Evolutionary conservation across 2,797 vertebrate species (phyloP).

Genomic region (Acipenser ruthenus): DNA sequence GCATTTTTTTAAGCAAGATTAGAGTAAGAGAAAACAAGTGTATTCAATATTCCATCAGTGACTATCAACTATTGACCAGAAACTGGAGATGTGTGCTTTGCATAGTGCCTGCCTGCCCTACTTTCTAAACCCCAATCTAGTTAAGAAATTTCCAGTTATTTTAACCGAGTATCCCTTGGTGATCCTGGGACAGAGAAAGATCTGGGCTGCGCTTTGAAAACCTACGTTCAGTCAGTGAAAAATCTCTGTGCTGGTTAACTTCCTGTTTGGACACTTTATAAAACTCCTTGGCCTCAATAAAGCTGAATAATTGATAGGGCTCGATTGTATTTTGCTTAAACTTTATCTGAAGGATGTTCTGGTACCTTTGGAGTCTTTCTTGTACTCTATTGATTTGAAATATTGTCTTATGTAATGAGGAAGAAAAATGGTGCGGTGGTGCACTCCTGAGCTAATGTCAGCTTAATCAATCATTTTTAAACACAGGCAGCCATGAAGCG

Average conservation of each 20-base stretch:
- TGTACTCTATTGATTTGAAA: constrained; percentile 64
- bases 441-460: constrained; percentile 68
- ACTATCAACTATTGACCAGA: too few relatives aligned
- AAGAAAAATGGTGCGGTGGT: constrained; percentile 58
- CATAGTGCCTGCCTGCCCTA: too few relatives aligned
- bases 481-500: constrained; percentile 58
- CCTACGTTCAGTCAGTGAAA: too few relatives aligned
- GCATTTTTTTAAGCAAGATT: too few relatives aligned
- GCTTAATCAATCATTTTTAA: constrained; percentile 84
- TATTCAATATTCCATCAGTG: too few relatives aligned
- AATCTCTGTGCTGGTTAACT: neutral
- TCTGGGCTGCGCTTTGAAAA: too few relatives aligned
- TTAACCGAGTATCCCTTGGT: too few relatives aligned
- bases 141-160: too few relatives aligned
- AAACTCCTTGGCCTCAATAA: constrained; percentile 25
- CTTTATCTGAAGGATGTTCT: constrained; percentile 61
- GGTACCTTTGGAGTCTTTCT: constrained; percentile 58
- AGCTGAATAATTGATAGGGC: constrained; percentile 44
- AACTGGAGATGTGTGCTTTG: too few relatives aligned
- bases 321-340: constrained; percentile 51
- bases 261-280: constrained; percentile 4
- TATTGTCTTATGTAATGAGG: constrained; percentile 68
- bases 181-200: too few relatives aligned
- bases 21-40: too few relatives aligned
- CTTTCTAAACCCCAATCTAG: too few relatives aligned